phyloP scores from a whole-genome alignment of 2,888 invertebrate genomes.

The Ephialtes manifestator region DNA sequence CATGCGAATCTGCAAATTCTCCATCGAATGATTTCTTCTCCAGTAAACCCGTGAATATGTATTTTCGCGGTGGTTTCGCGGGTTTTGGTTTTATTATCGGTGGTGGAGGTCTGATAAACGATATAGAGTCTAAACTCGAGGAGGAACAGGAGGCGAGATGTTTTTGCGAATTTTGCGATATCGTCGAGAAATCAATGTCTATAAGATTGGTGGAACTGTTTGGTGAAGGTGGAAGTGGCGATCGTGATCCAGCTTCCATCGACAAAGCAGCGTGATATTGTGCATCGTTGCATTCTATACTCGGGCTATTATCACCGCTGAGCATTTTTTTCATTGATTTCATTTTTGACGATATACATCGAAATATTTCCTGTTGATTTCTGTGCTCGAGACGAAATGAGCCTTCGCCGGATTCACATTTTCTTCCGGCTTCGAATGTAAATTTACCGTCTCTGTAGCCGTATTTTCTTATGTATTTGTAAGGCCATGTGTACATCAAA shows the following conservation, averaged over 20 bases:
- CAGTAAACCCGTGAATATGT: slow-evolving; percentile 81
- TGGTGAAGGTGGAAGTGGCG: slow-evolving; percentile 91
- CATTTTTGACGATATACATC: slow-evolving; percentile 94
- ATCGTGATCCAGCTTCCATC: slow-evolving; percentile 94
- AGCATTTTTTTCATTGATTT: slow-evolving; percentile 95
- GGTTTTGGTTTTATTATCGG: slow-evolving; percentile 89
- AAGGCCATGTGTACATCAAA: slow-evolving; percentile 93
- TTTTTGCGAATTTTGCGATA: slow-evolving; percentile 81
- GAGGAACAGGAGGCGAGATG: slow-evolving; percentile 71
- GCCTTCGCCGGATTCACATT: slow-evolving; percentile 95
- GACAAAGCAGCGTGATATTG: slow-evolving; percentile 92
- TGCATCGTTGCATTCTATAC: slow-evolving; percentile 90
- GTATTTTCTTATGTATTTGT: slow-evolving; percentile 93
- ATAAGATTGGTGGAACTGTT: slow-evolving; percentile 86
- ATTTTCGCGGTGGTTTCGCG: slow-evolving; percentile 89
- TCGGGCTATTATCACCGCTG: slow-evolving; percentile 88
- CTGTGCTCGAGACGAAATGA: slow-evolving; percentile 93
- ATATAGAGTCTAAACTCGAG: slow-evolving; percentile 74
- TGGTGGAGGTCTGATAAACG: slow-evolving; percentile 83
- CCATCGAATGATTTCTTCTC: slow-evolving; percentile 85
- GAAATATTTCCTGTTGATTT: slow-evolving; percentile 94
- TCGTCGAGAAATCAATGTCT: slow-evolving; percentile 86
- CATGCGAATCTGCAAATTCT: slow-evolving; percentile 86
- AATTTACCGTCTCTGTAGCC: slow-evolving; percentile 95
- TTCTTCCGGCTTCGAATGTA: slow-evolving; percentile 95